Percentiles rank a stretch among this genome's conserved stretches.
phyloP scores from a whole-genome alignment of 23 tunicate genomes.

The Ascidia mentula region DNA sequence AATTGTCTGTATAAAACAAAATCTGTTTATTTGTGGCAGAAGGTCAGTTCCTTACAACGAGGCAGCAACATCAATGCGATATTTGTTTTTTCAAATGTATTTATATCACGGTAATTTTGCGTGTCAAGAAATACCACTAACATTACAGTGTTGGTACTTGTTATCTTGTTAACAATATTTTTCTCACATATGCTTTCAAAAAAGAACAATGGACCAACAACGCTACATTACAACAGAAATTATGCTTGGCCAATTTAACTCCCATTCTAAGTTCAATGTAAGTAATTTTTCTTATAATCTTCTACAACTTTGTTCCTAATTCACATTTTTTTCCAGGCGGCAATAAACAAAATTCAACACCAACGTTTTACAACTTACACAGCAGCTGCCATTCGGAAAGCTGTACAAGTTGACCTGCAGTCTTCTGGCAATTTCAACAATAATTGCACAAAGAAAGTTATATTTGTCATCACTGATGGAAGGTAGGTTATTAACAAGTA shows the following conservation, averaged over 20 bases:
- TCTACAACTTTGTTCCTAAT: background rate
- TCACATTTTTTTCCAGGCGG: slow-evolving; percentile 17
- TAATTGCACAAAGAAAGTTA: slow-evolving; percentile 25
- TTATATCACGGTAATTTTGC: too few species aligned
- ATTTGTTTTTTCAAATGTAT: too few species aligned
- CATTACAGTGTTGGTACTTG: too few species aligned
- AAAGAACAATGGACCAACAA: slow-evolving; percentile 19
- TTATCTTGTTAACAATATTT: too few species aligned
- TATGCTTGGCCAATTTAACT: slow-evolving; percentile 10
- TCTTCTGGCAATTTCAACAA: slow-evolving; percentile 16
- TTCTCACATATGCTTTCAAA: too few species aligned
- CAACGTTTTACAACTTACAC: slow-evolving; percentile 47
- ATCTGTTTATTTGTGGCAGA: too few species aligned
- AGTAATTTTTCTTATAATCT: background rate
- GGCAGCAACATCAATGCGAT: too few species aligned
- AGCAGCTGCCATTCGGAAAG: slow-evolving; percentile 32
- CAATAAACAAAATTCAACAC: slow-evolving; percentile 19
- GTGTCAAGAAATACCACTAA: too few species aligned
- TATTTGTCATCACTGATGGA: slow-evolving; percentile 45
- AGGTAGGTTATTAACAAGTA: background rate
- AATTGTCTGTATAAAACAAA: too few species aligned
- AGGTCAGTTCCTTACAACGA: too few species aligned
- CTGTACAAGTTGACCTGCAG: slow-evolving; percentile 14
- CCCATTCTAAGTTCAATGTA: slow-evolving; percentile 13
- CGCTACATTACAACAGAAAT: slow-evolving; percentile 33